Conservation (phyloP, 2,888 invertebrate species). For the Trichogramma evanescens region DNA sequence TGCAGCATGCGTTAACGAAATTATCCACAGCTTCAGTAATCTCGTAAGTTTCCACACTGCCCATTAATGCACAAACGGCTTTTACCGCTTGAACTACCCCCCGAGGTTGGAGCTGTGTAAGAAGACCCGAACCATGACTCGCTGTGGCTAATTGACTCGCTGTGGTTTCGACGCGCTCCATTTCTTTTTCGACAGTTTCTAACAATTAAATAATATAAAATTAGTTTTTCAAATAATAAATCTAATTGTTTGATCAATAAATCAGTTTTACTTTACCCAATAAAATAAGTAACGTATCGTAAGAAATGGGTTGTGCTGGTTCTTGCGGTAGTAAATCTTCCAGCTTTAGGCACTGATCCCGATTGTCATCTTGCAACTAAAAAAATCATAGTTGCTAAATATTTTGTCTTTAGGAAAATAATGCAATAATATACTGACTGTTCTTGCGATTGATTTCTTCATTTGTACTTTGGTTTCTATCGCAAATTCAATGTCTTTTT, state of each 20-base stretch:
- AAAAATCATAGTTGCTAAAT: conserved; percentile 23
- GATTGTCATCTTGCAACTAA: conserved; percentile 68
- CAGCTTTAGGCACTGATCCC: conserved; percentile 65
- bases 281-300: conserved; percentile 77
- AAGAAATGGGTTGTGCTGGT: conserved; percentile 66
- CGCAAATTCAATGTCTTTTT: conserved; percentile 73
- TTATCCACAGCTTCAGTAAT: conserved; percentile 70
- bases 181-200: conserved; percentile 78
- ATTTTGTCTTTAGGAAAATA: neutral
- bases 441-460: conserved; percentile 66
- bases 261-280: conserved; percentile 53
- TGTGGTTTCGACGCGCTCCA: conserved; percentile 66
- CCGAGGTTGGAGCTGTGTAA: conserved; percentile 55
- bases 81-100: conserved; percentile 85
- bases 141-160: conserved; percentile 48
- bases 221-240: neutral
- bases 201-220: conserved; percentile 23
- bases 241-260: neutral
- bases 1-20: conserved; percentile 56
- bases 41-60: conserved; percentile 82
- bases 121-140: conserved; percentile 40
- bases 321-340: conserved; percentile 76
- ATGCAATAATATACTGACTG: conserved; percentile 49
- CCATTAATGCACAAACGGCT: conserved; percentile 82
- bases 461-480: conserved; percentile 55